These are phyloP conservation scores for Alsophila aescularia DNA, from an alignment of 2,888 invertebrate species.

Conservation along the genomic window DNA sequence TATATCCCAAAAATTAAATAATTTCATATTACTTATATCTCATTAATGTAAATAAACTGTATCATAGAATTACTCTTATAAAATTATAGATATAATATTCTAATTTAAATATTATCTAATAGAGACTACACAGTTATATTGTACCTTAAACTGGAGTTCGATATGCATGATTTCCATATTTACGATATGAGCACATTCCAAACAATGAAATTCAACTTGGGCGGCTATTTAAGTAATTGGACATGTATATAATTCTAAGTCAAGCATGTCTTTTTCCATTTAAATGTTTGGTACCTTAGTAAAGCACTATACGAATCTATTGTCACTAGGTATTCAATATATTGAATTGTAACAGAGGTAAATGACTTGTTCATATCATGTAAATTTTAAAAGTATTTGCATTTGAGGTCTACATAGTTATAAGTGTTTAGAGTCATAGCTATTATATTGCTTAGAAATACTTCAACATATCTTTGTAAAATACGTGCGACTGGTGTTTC, in stretches of 20 bases:
- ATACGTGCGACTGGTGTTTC: constrained; percentile 70
- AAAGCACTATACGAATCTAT: constrained; percentile 48
- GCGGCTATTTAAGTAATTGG: constrained; percentile 19
- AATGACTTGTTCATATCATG: constrained; percentile 85
- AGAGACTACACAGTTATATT: constrained; percentile 43
- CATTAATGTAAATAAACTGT: constrained; percentile 79
- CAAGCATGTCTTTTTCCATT: constrained; percentile 26
- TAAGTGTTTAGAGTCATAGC: constrained; percentile 83
- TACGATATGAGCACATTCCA: constrained; percentile 75
- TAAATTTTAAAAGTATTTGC: constrained; percentile 83
- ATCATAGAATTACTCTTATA: constrained; percentile 68
- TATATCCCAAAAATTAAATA: constrained; percentile 84
- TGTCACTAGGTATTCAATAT: constrained; percentile 68
- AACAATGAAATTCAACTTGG: constrained; percentile 50
- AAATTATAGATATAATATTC: constrained; percentile 67
- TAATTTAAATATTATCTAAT: constrained; percentile 57
- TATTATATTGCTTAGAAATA: constrained; percentile 82
- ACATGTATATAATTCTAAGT: constrained; percentile 22
- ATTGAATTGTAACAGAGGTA: constrained; percentile 78
- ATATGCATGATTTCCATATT: constrained; percentile 80
- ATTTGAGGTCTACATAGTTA: constrained; percentile 83
- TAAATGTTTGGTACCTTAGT: constrained; percentile 35
- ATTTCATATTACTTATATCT: constrained; percentile 78
- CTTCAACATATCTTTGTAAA: constrained; percentile 83
- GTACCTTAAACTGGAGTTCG: constrained; percentile 68